Conservation (phyloP, 2,113 vertebrate genomes). For the Oncorhynchus mykiss region DNA sequence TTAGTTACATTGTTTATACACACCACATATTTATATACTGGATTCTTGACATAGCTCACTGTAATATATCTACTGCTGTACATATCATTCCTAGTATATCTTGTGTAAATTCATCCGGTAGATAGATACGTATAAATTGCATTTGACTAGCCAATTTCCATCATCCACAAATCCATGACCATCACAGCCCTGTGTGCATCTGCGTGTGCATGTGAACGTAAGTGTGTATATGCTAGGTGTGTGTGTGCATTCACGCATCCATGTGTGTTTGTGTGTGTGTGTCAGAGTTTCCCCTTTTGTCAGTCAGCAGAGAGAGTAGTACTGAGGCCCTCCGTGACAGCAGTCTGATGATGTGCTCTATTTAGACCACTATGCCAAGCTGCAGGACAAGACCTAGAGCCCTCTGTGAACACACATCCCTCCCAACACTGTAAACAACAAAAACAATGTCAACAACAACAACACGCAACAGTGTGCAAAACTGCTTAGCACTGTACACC, state of each 20-base stretch:
- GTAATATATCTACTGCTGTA: too few species aligned
- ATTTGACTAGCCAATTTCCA: not conserved
- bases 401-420: not conserved
- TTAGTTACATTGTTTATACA: too few species aligned
- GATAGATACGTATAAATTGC: too few species aligned
- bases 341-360: not conserved
- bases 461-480: not conserved
- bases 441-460: not conserved
- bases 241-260: not conserved
- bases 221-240: not conserved
- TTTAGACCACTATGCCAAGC: not conserved
- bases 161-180: not conserved
- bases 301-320: not conserved
- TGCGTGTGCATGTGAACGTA: conserved; percentile 9
- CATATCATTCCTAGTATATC: too few species aligned
- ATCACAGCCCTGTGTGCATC: conserved; percentile 8
- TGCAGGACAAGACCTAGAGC: conserved; percentile 2
- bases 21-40: too few species aligned
- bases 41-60: too few species aligned
- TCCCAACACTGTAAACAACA: not conserved
- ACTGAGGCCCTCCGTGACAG: not conserved
- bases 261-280: not conserved
- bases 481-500: not conserved
- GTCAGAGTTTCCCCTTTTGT: conserved; percentile 3
- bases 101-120: too few species aligned